phyloP scores from a whole-genome alignment of 2,797 vertebrate genomes.

The Sebastes wilsoni region DNA sequence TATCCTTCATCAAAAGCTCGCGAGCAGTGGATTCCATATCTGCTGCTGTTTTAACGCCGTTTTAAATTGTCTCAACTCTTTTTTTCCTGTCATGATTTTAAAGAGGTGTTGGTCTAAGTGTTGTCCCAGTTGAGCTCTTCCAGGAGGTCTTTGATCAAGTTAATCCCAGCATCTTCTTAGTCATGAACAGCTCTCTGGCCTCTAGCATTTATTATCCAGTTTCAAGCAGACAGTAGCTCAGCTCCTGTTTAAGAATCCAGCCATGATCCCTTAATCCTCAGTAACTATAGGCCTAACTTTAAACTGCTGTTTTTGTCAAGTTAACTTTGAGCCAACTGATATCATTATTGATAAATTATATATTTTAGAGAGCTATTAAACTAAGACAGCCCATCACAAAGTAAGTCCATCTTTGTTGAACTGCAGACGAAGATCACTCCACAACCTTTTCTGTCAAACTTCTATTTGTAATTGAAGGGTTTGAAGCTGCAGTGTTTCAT shows the following conservation, averaged over 20 bases:
- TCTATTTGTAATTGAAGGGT: not conserved
- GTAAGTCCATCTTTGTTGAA: not conserved
- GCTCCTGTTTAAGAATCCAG: constrained; percentile 3
- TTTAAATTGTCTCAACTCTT: not conserved
- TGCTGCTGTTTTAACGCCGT: not conserved
- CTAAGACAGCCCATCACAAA: not conserved
- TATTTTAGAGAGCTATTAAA: not conserved
- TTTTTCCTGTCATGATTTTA: not conserved
- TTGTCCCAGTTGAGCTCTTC: not conserved
- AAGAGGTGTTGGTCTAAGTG: not conserved
- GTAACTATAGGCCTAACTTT: constrained; percentile 6
- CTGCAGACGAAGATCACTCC: not conserved
- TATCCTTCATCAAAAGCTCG: constrained; percentile 11
- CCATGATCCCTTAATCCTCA: constrained; percentile 25
- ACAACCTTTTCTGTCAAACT: not conserved
- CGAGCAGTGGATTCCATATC: not conserved
- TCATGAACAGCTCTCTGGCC: constrained; percentile 23
- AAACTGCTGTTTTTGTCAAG: constrained; percentile 13
- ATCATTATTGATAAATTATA: not conserved
- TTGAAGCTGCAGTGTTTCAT: not conserved
- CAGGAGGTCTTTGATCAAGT: constrained; percentile 18
- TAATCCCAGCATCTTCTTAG: constrained; percentile 36
- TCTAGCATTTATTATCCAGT: constrained; percentile 3
- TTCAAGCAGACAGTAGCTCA: constrained; percentile 10
- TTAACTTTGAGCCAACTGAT: not conserved